These are phyloP conservation scores for Cantharis flavilabris DNA, from an alignment of 2,888 invertebrate species.

Conservation along the genomic window DNA sequence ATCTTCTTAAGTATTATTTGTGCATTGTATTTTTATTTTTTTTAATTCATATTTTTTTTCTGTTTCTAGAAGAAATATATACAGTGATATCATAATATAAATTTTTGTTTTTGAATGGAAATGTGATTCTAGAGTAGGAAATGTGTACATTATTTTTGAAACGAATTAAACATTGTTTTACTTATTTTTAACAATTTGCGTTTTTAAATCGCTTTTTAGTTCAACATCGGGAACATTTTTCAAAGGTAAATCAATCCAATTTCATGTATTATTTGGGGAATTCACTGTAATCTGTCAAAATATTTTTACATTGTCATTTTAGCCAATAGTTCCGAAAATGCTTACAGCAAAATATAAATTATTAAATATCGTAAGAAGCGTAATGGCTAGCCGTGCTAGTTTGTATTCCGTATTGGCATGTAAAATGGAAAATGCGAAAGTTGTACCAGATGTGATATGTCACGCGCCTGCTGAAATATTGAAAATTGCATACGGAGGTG, in stretches of 20 bases:
- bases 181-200: not conserved
- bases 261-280: no score
- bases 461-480: not conserved
- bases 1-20: not conserved
- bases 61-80: not conserved
- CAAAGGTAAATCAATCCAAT: no score
- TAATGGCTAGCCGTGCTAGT: no score
- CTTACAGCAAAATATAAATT: not conserved
- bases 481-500: not conserved
- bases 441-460: not conserved
- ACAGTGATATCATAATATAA: not conserved
- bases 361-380: not conserved
- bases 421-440: not conserved
- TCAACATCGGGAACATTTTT: not conserved
- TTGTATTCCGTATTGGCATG: not conserved
- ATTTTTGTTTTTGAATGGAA: not conserved
- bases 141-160: constrained; percentile 1
- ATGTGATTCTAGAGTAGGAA: constrained; percentile 1
- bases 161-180: constrained; percentile 1
- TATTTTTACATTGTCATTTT: not conserved
- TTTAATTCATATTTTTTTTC: not conserved
- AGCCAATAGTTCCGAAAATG: not conserved
- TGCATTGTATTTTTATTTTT: constrained; percentile 1
- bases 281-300: no score
- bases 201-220: not conserved